Evolutionary conservation across 2,888 invertebrate genomes (phyloP), one percentile per base, ranked within the genome.

Genomic region (Chrysomela aeneicollis): DNA sequence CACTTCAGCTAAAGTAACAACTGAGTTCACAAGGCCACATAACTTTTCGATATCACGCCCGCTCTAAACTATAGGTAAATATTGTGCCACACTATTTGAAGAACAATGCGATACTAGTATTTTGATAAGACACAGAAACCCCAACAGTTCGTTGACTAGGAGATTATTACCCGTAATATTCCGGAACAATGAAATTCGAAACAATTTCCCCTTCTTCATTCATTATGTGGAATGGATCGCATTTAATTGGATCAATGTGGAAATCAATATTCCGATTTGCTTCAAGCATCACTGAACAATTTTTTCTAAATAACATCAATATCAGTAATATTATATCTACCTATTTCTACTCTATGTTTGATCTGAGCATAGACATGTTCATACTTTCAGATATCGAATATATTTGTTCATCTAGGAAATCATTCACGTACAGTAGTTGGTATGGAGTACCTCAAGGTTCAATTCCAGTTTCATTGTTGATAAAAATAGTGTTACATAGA

Each of bases 211-310:
- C 59, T 69, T 58, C 64, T 61, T 61, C 61, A 47, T 58, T 50
- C 26, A 46, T 61, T 30, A 51, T 51, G 59, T 53, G 37, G 26
- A 61, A 55, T 51, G 55, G 53, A 62, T 69, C 64, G 63, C 61
- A 67, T 64, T 63, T 47, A 63, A 69, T 69, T 63, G 64, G 67
- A 59, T 68, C 50, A 47, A 54, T 51, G 58, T 66, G 68, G 58
- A 69, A 69, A 64, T 69, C 60, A 66, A 69, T 68, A 59, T 57
- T 32, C 59, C 59, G 21, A 46, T 58, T 54, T 59, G 15, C 46
- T 12, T 46, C 30, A 57, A 10, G 47, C 57, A 17, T 46, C 46
- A 26, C 15, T 46, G 26, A 15, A 12, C 18, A 18, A 26, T 21
- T 17, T n/a, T 3, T 26, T 46, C 30, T 12, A 46, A 32, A 18